Base-by-base conservation (phyloP, 2,113 vertebrate genomes). In the Campylorhamphus procurvoides region DNA sequence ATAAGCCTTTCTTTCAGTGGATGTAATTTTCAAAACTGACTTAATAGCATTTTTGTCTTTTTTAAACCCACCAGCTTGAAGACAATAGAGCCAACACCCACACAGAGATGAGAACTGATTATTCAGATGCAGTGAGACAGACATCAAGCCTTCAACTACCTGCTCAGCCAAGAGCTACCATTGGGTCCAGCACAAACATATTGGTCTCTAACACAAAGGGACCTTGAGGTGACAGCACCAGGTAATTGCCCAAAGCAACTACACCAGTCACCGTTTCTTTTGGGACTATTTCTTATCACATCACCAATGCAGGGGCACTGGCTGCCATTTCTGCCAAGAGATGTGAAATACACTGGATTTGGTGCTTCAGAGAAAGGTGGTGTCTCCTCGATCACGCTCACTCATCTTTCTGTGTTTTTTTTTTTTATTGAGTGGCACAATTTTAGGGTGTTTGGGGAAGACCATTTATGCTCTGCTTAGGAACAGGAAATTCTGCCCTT, bases 111-210 rank as follows among this genome's bases (percentile, higher is more conserved):
- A 85, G n/a, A 33, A 20, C 29, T 86, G 7, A 8, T 62, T 74
- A 49, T 37, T 76, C 60, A 67, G 42, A 20, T 64, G 56, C 47
- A 84, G 5, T 9, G 46, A 90, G 35, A 85, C 0, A 47, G 11
- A 73, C 18, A 76, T 10, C 35, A 9, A 83, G 13, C 18, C 50
- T 62, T 7, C 28, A 44, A 47, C 28, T 9, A 66, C 19, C 59
- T 58, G 28, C 50, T 46, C n/a, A 47, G 53, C 35, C 39, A 59
- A 74, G 24, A 93, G 58, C 44, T 35, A 46, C 23, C 44, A 18
- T 1, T 16, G 23, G 12, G 9, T 19, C 58, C 14, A 1, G 29
- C 19, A 81, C n/a, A 47, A 47, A 58, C 14, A 68, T 2, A 0
- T 12, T 58, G 17, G 17, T 22, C 15, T 91, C 40, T 33, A 63